These are phyloP conservation scores for Halcyon chelicuti DNA, from an alignment of 2,797 vertebrate genomes.

Conservation along the genomic window DNA sequence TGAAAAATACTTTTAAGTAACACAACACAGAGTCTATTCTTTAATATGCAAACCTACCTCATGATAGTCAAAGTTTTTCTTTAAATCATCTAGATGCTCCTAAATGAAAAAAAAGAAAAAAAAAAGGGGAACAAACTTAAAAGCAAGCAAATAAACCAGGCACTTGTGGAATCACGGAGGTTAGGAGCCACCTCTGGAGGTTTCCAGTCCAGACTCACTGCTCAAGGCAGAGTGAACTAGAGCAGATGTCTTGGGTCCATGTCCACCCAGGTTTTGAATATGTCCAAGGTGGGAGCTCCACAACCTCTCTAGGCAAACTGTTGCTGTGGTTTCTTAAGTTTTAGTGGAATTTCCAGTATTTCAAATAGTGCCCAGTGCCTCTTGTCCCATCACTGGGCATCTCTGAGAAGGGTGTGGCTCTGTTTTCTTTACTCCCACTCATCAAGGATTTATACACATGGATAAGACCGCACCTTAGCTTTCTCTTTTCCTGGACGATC, in stretches of 20 bases:
- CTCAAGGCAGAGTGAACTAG: not conserved
- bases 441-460: no score
- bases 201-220: not conserved
- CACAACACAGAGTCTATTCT: not conserved
- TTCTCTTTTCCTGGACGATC: no score
- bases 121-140: not conserved
- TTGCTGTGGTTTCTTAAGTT: not conserved
- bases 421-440: no score
- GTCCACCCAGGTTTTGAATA: not conserved
- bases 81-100: not conserved
- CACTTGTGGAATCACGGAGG: no score
- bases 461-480: no score
- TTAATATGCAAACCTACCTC: not conserved
- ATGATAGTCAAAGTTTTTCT: not conserved
- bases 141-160: not conserved
- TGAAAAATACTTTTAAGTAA: not conserved
- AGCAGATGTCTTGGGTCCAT: not conserved
- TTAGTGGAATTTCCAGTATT: not conserved
- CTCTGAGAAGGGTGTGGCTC: no score
- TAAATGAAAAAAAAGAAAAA: not conserved
- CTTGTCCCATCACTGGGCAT: no score
- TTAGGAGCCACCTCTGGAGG: not conserved
- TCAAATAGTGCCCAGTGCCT: no score
- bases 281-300: not conserved
- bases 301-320: not conserved